phyloP scores from a whole-genome alignment of 2,113 vertebrate genomes.

The Brachyistius frenatus region DNA sequence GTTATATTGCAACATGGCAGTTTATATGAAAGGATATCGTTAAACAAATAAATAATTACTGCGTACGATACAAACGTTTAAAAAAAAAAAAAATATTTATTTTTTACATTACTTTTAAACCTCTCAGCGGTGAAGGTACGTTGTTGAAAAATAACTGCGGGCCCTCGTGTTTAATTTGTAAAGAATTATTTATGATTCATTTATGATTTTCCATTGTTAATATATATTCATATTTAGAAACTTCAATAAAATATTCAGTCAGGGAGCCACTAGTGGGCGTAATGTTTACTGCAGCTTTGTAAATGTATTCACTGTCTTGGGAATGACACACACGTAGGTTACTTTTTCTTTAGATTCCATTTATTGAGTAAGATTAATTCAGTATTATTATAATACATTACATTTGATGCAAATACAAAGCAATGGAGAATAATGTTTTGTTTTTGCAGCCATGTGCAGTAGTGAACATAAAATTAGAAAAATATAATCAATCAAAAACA shows the following conservation, averaged over 20 bases:
- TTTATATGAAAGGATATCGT: slow-evolving; percentile 1
- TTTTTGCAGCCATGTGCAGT: neutral
- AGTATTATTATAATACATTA: neutral
- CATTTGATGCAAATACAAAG: neutral
- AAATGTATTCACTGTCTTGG: neutral
- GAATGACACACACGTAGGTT: neutral
- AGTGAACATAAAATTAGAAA: neutral
- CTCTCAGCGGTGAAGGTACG: neutral
- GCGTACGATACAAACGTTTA: slow-evolving; percentile 1
- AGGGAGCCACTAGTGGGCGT: slow-evolving; percentile 29
- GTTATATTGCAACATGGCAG: neutral
- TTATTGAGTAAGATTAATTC: slow-evolving; percentile 34
- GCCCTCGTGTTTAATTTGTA: neutral
- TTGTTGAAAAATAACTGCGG: accelerated
- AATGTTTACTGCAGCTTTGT: slow-evolving; percentile 30
- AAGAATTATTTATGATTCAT: neutral
- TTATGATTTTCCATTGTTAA: neutral
- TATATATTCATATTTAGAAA: slow-evolving; percentile 14
- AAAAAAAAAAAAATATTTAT: too few species aligned
- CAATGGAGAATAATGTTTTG: neutral
- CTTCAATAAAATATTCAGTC: slow-evolving; percentile 14
- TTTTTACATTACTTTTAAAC: neutral
- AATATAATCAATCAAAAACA: neutral
- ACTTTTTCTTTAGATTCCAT: neutral
- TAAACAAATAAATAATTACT: slow-evolving; percentile 1